Evolutionary conservation across 2,113 vertebrate species (phyloP).

Genomic region (Entelurus aequoreus): DNA sequence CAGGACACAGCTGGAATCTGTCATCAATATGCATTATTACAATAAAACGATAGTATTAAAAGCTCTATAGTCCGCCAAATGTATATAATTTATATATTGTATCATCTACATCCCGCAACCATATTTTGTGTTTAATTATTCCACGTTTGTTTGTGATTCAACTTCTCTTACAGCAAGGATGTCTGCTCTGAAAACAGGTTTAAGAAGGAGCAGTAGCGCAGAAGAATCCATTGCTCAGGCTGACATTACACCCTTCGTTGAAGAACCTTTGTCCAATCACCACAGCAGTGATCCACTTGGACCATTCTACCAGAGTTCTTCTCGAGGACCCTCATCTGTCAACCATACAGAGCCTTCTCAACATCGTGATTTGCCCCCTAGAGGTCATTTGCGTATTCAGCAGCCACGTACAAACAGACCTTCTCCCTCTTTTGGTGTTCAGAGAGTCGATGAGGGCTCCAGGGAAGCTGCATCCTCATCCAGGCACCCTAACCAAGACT

Average conservation of each 20-base stretch:
- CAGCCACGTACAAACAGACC: conserved; percentile 51
- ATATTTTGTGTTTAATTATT: too few species aligned
- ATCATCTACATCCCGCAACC: too few species aligned
- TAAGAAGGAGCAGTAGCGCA: conserved; percentile 27
- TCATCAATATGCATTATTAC: too few species aligned
- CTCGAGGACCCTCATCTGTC: conserved; percentile 12
- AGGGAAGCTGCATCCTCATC: neutral
- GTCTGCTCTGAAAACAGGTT: conserved; percentile 49
- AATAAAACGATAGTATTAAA: too few species aligned
- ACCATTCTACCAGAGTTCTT: conserved; percentile 25
- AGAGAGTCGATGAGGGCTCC: conserved; percentile 38
- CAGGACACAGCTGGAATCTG: too few species aligned
- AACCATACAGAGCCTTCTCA: conserved; percentile 19
- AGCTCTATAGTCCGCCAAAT: too few species aligned
- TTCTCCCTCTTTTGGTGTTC: conserved; percentile 25
- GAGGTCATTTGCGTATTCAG: conserved; percentile 33
- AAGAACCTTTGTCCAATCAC: conserved; percentile 39
- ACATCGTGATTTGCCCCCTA: conserved; percentile 35
- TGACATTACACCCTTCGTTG: conserved; percentile 28
- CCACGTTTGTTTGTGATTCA: neutral
- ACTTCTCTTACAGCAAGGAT: conserved; percentile 63
- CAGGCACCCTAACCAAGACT: conserved; percentile 25
- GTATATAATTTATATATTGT: too few species aligned
- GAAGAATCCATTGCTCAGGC: conserved; percentile 46
- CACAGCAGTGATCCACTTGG: conserved; percentile 25